Conservation (phyloP, 2,113 vertebrate genomes). For the Eulemur macaco region DNA sequence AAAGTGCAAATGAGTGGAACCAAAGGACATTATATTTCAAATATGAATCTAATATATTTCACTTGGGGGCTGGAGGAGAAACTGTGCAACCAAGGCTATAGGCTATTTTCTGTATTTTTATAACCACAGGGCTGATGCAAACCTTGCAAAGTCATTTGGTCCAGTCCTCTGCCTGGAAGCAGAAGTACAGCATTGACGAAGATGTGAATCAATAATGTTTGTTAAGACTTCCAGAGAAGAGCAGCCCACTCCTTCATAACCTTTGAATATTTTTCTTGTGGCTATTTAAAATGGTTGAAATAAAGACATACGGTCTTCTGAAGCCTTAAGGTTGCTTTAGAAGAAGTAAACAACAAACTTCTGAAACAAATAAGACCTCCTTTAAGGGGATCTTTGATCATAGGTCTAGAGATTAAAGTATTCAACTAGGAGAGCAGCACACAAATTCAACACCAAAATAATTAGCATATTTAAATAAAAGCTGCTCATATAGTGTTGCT, state of each 20-base stretch:
- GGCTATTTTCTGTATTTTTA: neutral
- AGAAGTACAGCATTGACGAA: neutral
- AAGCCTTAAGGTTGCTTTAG: neutral
- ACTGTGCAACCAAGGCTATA: neutral
- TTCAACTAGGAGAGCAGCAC: neutral
- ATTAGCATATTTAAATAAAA: conserved; percentile 39
- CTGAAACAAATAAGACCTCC: neutral
- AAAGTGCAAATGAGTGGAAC: neutral
- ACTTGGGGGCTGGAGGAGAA: neutral
- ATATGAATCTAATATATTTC: neutral
- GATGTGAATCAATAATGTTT: neutral
- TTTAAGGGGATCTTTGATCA: neutral
- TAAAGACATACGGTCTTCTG: neutral
- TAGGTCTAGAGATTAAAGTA: neutral
- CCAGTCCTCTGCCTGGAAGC: neutral
- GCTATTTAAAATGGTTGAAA: conserved; percentile 13
- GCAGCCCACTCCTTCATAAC: neutral
- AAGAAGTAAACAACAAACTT: neutral
- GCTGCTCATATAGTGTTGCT: neutral
- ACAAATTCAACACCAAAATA: neutral
- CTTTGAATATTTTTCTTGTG: conserved; percentile 21
- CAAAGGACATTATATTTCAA: neutral
- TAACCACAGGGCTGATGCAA: neutral
- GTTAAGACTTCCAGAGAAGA: neutral
- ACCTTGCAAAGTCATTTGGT: neutral